phyloP scores from a whole-genome alignment of 1,140 invertebrate species.

The Sminthurinus signatus region DNA sequence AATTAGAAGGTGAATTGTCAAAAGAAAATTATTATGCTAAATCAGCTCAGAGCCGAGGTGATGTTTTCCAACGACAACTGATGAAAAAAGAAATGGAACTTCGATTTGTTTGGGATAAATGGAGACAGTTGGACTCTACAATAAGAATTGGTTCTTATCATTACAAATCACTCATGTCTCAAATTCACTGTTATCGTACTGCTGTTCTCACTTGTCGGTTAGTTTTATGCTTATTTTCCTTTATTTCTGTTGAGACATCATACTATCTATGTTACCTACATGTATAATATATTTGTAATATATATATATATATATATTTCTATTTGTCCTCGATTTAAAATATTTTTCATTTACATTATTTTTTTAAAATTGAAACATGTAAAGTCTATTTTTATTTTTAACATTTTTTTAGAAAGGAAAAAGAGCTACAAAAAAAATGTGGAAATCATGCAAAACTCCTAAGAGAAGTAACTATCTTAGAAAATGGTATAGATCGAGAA shows the following conservation, averaged over 20 bases:
- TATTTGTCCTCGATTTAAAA: no score
- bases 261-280: no score
- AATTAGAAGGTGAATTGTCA: constrained; percentile 19
- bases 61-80: constrained; percentile 17
- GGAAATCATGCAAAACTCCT: constrained; percentile 1
- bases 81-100: constrained; percentile 24
- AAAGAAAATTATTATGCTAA: constrained; percentile 23
- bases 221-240: no score
- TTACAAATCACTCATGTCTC: constrained; percentile 19
- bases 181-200: constrained; percentile 18
- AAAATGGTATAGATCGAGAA: constrained; percentile 35
- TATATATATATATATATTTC: no score
- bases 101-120: constrained; percentile 23
- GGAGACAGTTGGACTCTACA: constrained; percentile 26
- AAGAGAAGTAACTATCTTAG: constrained; percentile 31
- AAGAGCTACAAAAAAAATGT: neutral
- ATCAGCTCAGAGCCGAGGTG: constrained; percentile 14
- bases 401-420: no score
- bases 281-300: no score
- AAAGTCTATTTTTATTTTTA: no score
- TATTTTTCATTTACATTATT: no score
- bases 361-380: no score
- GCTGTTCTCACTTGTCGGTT: constrained; percentile 4
- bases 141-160: constrained; percentile 34
- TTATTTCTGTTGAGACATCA: no score